Conservation (phyloP, 2,113 vertebrate genomes). For the Limanda limanda region DNA sequence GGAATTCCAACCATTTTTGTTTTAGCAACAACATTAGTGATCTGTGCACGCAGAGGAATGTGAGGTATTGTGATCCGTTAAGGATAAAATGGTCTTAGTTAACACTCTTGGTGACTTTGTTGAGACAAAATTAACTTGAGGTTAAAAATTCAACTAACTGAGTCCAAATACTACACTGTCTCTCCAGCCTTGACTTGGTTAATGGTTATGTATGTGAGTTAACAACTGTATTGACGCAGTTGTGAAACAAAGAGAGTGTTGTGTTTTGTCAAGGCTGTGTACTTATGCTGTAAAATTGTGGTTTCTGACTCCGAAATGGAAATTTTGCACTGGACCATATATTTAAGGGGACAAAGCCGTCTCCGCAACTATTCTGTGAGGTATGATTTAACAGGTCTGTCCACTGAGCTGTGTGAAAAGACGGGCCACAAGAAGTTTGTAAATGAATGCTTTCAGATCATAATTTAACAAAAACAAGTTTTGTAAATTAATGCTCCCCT, state of each 20-base stretch:
- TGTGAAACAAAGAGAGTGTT: conserved; percentile 50
- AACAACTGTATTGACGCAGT: conserved; percentile 25
- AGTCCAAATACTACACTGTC: conserved; percentile 57
- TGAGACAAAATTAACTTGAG: conserved; percentile 23
- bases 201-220: conserved; percentile 60
- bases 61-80: conserved; percentile 23
- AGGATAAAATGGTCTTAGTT: conserved; percentile 4
- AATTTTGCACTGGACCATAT: conserved; percentile 23
- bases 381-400: conserved; percentile 35
- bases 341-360: conserved; percentile 36
- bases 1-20: conserved; percentile 60
- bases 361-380: neutral
- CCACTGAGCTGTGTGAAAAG: conserved; percentile 6
- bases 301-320: conserved; percentile 34
- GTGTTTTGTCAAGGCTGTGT: conserved; percentile 28
- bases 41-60: conserved; percentile 22
- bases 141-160: too few relatives aligned
- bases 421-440: neutral
- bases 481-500: neutral
- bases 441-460: conserved; percentile 1
- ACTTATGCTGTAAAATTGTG: conserved; percentile 37
- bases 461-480: neutral
- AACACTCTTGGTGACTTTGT: neutral
- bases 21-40: conserved; percentile 19
- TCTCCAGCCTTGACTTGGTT: conserved; percentile 60